These are phyloP conservation scores for Aromia moschata DNA, from an alignment of 2,888 invertebrate species.

Conservation along the genomic window DNA sequence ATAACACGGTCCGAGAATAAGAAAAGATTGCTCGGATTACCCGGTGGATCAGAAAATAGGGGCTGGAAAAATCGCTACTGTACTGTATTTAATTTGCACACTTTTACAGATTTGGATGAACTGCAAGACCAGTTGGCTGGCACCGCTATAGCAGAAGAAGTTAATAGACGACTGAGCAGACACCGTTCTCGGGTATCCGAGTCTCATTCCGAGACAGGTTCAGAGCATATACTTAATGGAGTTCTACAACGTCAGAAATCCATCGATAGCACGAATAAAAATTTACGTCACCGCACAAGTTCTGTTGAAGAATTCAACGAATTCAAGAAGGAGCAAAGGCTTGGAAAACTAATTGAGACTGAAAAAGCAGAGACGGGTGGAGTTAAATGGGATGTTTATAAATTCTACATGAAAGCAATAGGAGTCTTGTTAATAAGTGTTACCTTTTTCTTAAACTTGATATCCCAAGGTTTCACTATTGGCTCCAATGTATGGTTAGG, in stretches of 20 bases:
- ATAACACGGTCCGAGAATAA: no score
- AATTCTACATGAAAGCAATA: conserved; percentile 86
- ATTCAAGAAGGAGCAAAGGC: conserved; percentile 59
- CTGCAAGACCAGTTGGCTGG: conserved; percentile 81
- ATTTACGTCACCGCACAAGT: conserved; percentile 55
- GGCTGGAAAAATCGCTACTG: no score
- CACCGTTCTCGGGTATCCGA: conserved; percentile 77
- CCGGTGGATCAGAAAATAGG: no score
- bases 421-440: conserved; percentile 78
- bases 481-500: conserved; percentile 90
- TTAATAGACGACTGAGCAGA: conserved; percentile 73
- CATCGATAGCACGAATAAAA: conserved; percentile 49
- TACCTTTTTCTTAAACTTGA: conserved; percentile 81
- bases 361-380: conserved; percentile 94
- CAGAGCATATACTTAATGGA: conserved; percentile 58
- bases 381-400: conserved; percentile 88
- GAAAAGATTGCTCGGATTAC: no score
- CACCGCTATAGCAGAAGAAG: conserved; percentile 66
- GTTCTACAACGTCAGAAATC: conserved; percentile 64
- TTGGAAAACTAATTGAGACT: conserved; percentile 81
- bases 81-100: no score
- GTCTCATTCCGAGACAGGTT: conserved; percentile 75
- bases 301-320: conserved; percentile 56
- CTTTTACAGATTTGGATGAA: conserved; percentile 75
- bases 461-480: conserved; percentile 86